These are phyloP conservation scores for Jacana jacana DNA, from an alignment of 2,113 vertebrate genomes.

Conservation along the genomic window DNA sequence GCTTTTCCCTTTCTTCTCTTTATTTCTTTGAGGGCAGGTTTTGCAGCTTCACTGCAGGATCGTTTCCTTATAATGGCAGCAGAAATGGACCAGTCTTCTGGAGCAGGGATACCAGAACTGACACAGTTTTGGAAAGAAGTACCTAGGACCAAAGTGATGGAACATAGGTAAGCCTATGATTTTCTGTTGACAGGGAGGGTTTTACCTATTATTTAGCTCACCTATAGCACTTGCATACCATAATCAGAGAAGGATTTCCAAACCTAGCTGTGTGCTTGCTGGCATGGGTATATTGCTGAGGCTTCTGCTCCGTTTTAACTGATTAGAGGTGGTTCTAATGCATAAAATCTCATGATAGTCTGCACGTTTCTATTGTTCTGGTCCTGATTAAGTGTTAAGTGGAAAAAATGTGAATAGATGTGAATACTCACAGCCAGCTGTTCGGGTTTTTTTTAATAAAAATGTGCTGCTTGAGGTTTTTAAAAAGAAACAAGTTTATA, in stretches of 20 bases:
- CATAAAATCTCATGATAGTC: neutral
- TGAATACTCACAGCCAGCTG: neutral
- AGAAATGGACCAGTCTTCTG: slow-evolving; percentile 87
- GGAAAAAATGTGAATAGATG: neutral
- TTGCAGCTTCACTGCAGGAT: slow-evolving; percentile 90
- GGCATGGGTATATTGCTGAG: neutral
- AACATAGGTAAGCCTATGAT: slow-evolving; percentile 82
- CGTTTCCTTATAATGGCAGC: slow-evolving; percentile 96
- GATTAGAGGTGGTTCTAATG: neutral
- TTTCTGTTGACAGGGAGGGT: neutral
- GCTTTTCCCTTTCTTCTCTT: neutral
- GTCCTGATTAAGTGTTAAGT: neutral
- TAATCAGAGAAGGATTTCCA: neutral
- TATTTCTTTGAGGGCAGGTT: slow-evolving; percentile 75
- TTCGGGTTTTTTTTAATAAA: neutral
- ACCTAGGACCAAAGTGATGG: slow-evolving; percentile 88
- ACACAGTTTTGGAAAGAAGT: slow-evolving; percentile 96
- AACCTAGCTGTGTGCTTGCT: neutral
- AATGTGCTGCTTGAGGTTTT: neutral
- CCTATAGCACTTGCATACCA: neutral
- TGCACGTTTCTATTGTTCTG: neutral
- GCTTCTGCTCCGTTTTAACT: neutral
- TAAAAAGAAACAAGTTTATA: neutral
- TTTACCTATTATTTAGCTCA: neutral
- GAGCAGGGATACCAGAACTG: slow-evolving; percentile 79